Percentiles rank a stretch among this genome's conserved stretches.
These are phyloP conservation scores for Indicator maculatus DNA, from an alignment of 2,113 vertebrate genomes.

Conservation along the genomic window DNA sequence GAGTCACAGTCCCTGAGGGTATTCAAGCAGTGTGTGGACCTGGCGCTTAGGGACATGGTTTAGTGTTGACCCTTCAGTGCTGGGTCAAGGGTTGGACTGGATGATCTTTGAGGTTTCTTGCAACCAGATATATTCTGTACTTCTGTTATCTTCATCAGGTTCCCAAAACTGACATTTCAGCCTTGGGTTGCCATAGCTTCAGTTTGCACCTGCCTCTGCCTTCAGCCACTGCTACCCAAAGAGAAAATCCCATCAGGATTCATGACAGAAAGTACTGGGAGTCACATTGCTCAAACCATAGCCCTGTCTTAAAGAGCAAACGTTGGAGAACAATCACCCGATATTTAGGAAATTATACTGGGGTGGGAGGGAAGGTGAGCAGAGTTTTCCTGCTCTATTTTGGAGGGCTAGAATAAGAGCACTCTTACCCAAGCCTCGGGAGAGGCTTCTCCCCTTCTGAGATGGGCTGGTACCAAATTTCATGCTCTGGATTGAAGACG, in stretches of 20 bases:
- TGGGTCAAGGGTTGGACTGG: too few relatives aligned
- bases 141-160: not conserved
- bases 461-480: conserved; percentile 92
- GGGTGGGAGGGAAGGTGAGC: not conserved
- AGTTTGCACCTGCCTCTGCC: not conserved
- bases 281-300: not conserved
- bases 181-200: not conserved
- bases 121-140: too few relatives aligned
- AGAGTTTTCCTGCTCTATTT: not conserved
- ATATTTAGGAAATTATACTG: not conserved
- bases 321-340: not conserved
- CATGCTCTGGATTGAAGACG: conserved; percentile 88
- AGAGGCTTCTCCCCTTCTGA: conserved; percentile 86
- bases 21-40: too few relatives aligned
- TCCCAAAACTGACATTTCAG: not conserved
- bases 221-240: not conserved
- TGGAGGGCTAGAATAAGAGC: not conserved
- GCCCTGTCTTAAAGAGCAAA: not conserved
- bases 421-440: conserved; percentile 85
- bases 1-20: too few relatives aligned
- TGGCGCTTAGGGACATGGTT: too few relatives aligned
- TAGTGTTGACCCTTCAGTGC: too few relatives aligned
- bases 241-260: not conserved
- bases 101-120: too few relatives aligned
- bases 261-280: not conserved